Evolutionary conservation across 2,113 vertebrate genomes (phyloP), one percentile per base, ranked within the genome.

Genomic region (Oxyura jamaicensis): DNA sequence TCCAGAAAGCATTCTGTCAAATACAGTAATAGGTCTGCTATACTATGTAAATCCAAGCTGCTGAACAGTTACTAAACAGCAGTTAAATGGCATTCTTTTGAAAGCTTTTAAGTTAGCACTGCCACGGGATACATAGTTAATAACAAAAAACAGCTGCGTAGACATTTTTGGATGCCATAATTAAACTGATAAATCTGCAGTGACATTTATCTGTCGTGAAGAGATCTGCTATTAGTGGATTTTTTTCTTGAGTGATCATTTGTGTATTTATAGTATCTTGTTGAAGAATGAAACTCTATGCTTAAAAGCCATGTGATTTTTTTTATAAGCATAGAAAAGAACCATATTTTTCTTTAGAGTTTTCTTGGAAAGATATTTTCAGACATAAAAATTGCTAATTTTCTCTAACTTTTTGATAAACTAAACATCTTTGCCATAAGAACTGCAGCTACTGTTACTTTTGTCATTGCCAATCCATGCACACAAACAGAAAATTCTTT

Each of bases 291-390:
- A 59, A 90, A 33, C 15, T 86, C 25, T 26, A 6, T 7, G 18
- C 50, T 66, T 86, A 80, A 95, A 90, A 85, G 46, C 31, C 33
- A 62, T 13, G 62, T 63, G 35, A 19, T 2, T 5, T 77, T 77
- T 74, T 83, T 44, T n/a, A 11, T 67, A 20, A 52, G 80, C 74
- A 33, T 36, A 8, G 31, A 80, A 80, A 86, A 88, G 29, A 86
- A 72, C 72, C 66, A 1, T 90, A 66, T 96, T 96, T 96, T 88
- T 83, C 8, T 90, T 94, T 95, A 86, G 44, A 81, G 59, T 25
- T 93, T 95, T 78, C 76, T 50, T 53, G 65, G 80, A 85, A 15
- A 68, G 84, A 77, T 93, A 48, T 81, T 93, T 91, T 84, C 22
- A 83, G 86, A 52, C n/a, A 91, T 87, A 75, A 84, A 50, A 80